These are phyloP conservation scores for Poeciliopsis occidentalis DNA, from an alignment of 2,113 vertebrate species.

Conservation along the genomic window DNA sequence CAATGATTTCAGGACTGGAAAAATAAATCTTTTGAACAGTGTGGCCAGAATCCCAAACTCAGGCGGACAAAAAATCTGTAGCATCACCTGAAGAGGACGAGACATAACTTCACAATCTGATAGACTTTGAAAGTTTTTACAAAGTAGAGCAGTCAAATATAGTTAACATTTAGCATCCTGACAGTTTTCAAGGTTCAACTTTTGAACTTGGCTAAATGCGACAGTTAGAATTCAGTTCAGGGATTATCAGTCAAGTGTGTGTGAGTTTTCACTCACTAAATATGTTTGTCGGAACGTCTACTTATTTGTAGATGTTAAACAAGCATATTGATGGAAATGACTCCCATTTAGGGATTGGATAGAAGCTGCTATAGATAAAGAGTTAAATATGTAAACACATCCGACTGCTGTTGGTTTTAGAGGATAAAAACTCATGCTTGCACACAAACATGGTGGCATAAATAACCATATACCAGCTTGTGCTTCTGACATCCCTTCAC, in stretches of 20 bases:
- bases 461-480: slow-evolving; percentile 14
- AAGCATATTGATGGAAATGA: slow-evolving; percentile 26
- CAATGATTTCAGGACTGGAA: background rate
- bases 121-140: no score
- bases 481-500: slow-evolving; percentile 20
- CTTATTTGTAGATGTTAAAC: slow-evolving; percentile 20
- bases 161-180: no score
- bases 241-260: background rate
- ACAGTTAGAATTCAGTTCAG: no score
- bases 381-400: slow-evolving; percentile 15
- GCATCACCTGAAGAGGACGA: background rate
- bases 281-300: slow-evolving; percentile 13
- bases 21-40: background rate
- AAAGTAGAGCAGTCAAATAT: no score
- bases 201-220: no score
- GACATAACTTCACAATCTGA: no score
- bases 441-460: slow-evolving; percentile 33
- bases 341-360: background rate
- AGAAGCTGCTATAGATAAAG: background rate
- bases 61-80: background rate
- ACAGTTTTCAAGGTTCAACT: no score
- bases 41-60: background rate
- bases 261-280: slow-evolving; percentile 7
- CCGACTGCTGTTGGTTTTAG: slow-evolving; percentile 19
- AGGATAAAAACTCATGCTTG: background rate